Evolutionary conservation across 2,113 vertebrate genomes (phyloP).

Genomic region (Oceanodroma tethys): DNA sequence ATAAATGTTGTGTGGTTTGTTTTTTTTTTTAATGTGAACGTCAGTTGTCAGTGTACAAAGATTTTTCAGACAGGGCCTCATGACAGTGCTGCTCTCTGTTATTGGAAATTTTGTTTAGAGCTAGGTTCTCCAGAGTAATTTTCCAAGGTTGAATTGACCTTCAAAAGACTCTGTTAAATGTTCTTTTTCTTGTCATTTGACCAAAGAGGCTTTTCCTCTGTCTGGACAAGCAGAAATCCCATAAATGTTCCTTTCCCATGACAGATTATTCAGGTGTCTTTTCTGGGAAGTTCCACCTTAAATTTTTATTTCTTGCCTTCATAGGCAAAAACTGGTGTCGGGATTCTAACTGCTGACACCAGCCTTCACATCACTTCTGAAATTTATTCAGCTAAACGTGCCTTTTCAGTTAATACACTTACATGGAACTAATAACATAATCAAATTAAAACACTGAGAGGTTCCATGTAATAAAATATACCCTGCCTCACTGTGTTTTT

Average conservation of each 20-base stretch:
- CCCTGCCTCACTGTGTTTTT: neutral
- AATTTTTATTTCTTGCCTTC: neutral
- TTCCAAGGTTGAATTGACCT: neutral
- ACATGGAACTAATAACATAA: slow-evolving; percentile 48
- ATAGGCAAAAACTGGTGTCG: neutral
- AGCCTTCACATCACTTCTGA: neutral
- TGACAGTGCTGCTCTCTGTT: neutral
- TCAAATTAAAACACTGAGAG: slow-evolving; percentile 45
- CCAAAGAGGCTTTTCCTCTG: neutral
- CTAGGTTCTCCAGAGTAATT: neutral
- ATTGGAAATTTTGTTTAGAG: neutral
- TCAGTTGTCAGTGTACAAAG: neutral
- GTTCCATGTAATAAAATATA: slow-evolving; percentile 18
- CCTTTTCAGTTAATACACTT: slow-evolving; percentile 52
- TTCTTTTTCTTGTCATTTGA: neutral
- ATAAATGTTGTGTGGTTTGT: neutral
- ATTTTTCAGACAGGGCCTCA: neutral
- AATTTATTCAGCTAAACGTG: slow-evolving; percentile 15
- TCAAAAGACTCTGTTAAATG: neutral
- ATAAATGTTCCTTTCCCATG: neutral
- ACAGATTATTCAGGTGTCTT: neutral
- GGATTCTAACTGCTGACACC: neutral
- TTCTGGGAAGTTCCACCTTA: neutral
- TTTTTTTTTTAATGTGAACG: neutral
- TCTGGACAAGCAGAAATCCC: neutral